These are phyloP conservation scores for Heptranchias perlo DNA, from an alignment of 2,113 vertebrate species.

Conservation along the genomic window DNA sequence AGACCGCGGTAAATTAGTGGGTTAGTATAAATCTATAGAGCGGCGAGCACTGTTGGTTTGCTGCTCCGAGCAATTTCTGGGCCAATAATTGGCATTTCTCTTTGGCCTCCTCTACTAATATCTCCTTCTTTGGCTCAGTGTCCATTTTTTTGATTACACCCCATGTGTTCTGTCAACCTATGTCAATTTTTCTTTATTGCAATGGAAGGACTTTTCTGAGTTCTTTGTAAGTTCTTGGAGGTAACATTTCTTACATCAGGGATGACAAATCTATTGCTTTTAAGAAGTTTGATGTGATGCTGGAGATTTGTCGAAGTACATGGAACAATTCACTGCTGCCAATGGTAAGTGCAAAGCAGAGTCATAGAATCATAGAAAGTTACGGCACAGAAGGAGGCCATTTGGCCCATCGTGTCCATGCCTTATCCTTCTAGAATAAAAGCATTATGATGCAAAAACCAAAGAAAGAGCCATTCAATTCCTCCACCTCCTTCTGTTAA, in stretches of 20 bases:
- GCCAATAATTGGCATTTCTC: background rate
- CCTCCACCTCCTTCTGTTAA: background rate
- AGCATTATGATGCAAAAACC: background rate
- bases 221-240: background rate
- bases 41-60: too few species aligned
- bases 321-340: background rate
- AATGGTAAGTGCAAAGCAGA: background rate
- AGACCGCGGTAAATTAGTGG: too few species aligned
- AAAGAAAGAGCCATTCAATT: conserved; percentile 1
- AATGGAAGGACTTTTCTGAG: background rate
- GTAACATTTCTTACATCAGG: background rate
- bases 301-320: background rate
- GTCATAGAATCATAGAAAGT: too few species aligned
- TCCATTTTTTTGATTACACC: background rate
- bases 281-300: background rate
- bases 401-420: too few species aligned
- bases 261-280: background rate
- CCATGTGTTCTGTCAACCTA: background rate
- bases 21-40: too few species aligned
- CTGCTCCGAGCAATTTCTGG: too few species aligned
- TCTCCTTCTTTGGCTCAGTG: background rate
- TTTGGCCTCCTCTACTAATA: background rate
- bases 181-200: background rate
- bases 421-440: background rate
- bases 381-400: too few species aligned